Base-by-base conservation (phyloP, 2,888 invertebrate genomes). In the Zaprionus lineosus region DNA sequence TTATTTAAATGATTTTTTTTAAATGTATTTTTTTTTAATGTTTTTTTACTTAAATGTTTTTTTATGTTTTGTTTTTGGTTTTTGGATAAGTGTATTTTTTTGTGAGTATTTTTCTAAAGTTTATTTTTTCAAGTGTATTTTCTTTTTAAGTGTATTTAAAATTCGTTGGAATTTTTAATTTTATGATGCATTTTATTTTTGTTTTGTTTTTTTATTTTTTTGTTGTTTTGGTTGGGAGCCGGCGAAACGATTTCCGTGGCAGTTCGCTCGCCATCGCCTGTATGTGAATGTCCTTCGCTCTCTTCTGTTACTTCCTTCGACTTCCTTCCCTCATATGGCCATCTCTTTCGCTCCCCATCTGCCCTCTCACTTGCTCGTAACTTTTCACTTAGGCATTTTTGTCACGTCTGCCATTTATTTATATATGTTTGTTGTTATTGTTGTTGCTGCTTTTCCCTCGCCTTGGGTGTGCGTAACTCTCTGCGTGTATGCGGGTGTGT, bases 301-400 rank as follows among this genome's bases (percentile, higher is more conserved):
- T 7, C 26, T 26, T 29, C 41, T 16, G 16, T 15, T 12, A 8
- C 19, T 40, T 7, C 16, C 11, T 8, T 12, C 12, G 1, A 2
- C 16, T 9, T 8, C 16, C 24, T 15, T 24, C 40, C n/a, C n/a
- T n/a, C n/a, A n/a, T n/a, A n/a, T n/a, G n/a, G n/a, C n/a, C n/a
- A n/a, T n/a, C n/a, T 12, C n/a, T 36, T 16, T 36, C 2, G 11
- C 12, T 21, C 36, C 18, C 18, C 14, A 7, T 36, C 36, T 50
- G 16, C 34, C 8, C 15, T 12, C 15, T n/a, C 24, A 8, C 44
- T 55, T 44, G 62, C 75, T 81, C 83, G 72, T 78, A 81, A 81
- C 81, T 84, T 81, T 81, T 81, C 82, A 81, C 81, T 81, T 84
- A 78, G 67, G 78, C 72, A 81, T 81, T 81, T 81, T 84, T 81